Base-by-base conservation (phyloP, 2,888 invertebrate species). In the Eueremaeus valkanovi region DNA sequence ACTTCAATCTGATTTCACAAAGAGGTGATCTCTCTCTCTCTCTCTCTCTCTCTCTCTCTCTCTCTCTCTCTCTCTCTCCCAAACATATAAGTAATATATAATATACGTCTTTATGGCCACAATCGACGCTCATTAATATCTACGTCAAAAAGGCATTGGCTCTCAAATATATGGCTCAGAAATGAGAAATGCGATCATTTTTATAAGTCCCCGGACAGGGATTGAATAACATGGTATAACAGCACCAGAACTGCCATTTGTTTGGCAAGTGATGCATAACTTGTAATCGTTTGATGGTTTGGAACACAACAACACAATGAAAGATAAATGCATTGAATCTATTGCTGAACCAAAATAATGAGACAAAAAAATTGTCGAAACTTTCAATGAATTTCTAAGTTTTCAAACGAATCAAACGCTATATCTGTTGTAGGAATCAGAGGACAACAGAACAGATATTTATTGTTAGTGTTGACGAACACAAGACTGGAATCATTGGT, bases 191-290 rank as follows among this genome's bases (percentile, higher is more conserved):
- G 68, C 68, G n/a, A 68, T 68, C 68, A 68, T 24, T 68, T 68
- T 68, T 68, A 68, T 42, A 68, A 68, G 36, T 68, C 68, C 68
- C 68, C 36, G 36, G 68, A 68, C 68, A 68, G 68, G 68, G 21
- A 68, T 68, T 68, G 40, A 42, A 68, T 66, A 36, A 36, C 42
- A 68, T 9, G n/a, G 33, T 31, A 29, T 13, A 24, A 61, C 16
- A 49, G 24, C 27, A 55, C 8, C 3, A 61, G 58, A 63, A 63
- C 21, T n/a, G 42, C 68, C 68, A 68, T 68, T 68, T 68, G 68
- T 68, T 40, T 68, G 68, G 42, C 68, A 21, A 68, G 42, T 68
- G 68, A 68, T 68, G 68, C 68, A 68, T 68, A 68, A 68, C 36
- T 68, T 42, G 68, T 42, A 68, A 68, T 68, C 36, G 68, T 68